Evolutionary conservation across 2,888 invertebrate genomes (phyloP).

Genomic region (Phalera bucephala): DNA sequence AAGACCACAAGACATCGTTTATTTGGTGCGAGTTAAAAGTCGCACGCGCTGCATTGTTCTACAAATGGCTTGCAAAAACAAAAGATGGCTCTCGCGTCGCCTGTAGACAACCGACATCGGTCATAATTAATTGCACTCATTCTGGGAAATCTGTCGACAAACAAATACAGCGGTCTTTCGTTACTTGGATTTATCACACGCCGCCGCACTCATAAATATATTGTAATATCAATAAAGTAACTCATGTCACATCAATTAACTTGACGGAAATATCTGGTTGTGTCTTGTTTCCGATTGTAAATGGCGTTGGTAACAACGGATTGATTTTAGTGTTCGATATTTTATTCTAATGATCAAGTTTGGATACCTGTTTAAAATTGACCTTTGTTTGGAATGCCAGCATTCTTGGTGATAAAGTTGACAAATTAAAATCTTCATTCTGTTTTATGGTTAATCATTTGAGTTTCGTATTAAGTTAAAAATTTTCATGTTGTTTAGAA

Average conservation of each 20-base stretch:
- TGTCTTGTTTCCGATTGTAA: slow-evolving; percentile 31
- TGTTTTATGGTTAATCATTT: too few relatives aligned
- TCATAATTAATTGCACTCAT: slow-evolving; percentile 75
- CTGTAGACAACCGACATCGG: slow-evolving; percentile 50
- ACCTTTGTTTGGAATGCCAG: too few relatives aligned
- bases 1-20: slow-evolving; percentile 60
- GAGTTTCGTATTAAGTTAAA: too few relatives aligned
- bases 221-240: slow-evolving; percentile 54
- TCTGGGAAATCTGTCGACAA: slow-evolving; percentile 69
- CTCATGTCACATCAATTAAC: slow-evolving; percentile 47
- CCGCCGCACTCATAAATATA: slow-evolving; percentile 52
- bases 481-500: too few relatives aligned
- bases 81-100: slow-evolving; percentile 49
- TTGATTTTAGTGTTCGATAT: slow-evolving; percentile 15
- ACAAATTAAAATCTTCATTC: too few relatives aligned
- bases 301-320: slow-evolving; percentile 15
- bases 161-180: slow-evolving; percentile 53
- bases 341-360: slow-evolving; percentile 20
- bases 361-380: slow-evolving; percentile 7
- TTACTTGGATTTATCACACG: slow-evolving; percentile 68
- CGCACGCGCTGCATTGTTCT: slow-evolving; percentile 70
- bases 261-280: slow-evolving; percentile 42
- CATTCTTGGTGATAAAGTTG: too few relatives aligned
- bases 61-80: slow-evolving; percentile 72
- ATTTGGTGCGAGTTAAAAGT: slow-evolving; percentile 67